These are phyloP conservation scores for Centruroides sculpturatus DNA, from an alignment of 1,140 invertebrate species.

Conservation along the genomic window DNA sequence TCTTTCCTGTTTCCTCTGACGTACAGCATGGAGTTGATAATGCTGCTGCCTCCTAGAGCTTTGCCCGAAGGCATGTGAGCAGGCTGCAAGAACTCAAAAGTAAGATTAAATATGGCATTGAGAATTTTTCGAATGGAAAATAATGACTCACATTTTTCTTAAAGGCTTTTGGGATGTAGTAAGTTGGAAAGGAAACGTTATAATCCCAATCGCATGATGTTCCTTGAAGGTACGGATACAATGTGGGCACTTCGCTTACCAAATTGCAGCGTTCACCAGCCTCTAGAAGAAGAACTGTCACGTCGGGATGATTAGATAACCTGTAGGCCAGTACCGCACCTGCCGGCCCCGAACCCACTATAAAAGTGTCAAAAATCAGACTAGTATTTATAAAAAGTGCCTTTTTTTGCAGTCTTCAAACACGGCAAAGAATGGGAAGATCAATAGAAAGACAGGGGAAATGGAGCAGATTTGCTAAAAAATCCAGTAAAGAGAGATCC, in stretches of 20 bases:
- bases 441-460: too few relatives aligned
- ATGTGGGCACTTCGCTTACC: constrained; percentile 69
- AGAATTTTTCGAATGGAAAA: too few relatives aligned
- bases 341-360: constrained; percentile 86
- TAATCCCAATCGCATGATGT: constrained; percentile 72
- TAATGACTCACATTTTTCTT: too few relatives aligned
- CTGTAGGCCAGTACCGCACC: constrained; percentile 88
- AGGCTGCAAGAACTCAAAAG: background rate
- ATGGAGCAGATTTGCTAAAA: too few relatives aligned
- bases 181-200: too few relatives aligned
- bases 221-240: constrained; percentile 71
- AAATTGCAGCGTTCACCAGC: constrained; percentile 82
- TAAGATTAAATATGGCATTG: too few relatives aligned
- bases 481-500: too few relatives aligned
- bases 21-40: constrained; percentile 89
- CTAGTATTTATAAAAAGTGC: too few relatives aligned
- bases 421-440: too few relatives aligned
- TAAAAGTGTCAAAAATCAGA: constrained; percentile 15
- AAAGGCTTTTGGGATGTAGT: too few relatives aligned
- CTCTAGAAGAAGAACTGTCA: constrained; percentile 59
- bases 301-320: constrained; percentile 49
- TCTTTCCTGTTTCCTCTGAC: constrained; percentile 57
- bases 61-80: constrained; percentile 9
- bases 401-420: too few relatives aligned
- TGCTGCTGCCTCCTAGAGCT: constrained; percentile 54